A percentile compares a stretch with the other conserved stretches of the same genome.
phyloP scores from a whole-genome alignment of 2,797 vertebrate species.

The Rhyacichthys aspro region DNA sequence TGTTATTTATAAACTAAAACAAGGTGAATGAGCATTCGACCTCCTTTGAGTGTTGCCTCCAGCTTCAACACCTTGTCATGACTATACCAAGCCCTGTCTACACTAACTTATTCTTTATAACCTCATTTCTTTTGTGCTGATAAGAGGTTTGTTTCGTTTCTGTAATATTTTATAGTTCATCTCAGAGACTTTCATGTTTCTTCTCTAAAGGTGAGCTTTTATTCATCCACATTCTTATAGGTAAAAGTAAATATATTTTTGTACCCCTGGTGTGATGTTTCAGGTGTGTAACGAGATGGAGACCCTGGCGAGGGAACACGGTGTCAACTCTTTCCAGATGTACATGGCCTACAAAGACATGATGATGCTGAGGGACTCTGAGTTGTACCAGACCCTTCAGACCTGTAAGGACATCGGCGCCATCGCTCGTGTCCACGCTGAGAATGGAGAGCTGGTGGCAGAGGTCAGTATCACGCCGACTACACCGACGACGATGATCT shows the following conservation, averaged over 20 bases:
- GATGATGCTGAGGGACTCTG: slow-evolving; percentile 76
- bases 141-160: too few relatives aligned
- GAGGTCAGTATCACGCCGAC: slow-evolving; percentile 51
- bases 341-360: slow-evolving; percentile 79
- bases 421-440: slow-evolving; percentile 74
- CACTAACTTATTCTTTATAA: neutral
- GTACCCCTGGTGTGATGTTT: slow-evolving; percentile 20
- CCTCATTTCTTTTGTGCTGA: neutral
- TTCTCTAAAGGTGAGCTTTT: too few relatives aligned
- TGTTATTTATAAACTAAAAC: neutral
- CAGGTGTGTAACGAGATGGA: slow-evolving; percentile 96
- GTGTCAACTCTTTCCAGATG: slow-evolving; percentile 81
- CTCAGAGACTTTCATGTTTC: too few relatives aligned
- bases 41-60: slow-evolving; percentile 9
- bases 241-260: too few relatives aligned
- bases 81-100: neutral
- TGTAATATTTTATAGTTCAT: too few relatives aligned
- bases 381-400: slow-evolving; percentile 76
- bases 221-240: neutral
- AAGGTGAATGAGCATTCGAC: neutral
- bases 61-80: slow-evolving; percentile 1
- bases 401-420: slow-evolving; percentile 78
- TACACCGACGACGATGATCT: neutral
- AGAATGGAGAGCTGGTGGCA: slow-evolving; percentile 77
- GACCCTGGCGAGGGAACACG: slow-evolving; percentile 90